phyloP scores from a whole-genome alignment of 2,888 invertebrate species.

The Nymphalis urticae region DNA sequence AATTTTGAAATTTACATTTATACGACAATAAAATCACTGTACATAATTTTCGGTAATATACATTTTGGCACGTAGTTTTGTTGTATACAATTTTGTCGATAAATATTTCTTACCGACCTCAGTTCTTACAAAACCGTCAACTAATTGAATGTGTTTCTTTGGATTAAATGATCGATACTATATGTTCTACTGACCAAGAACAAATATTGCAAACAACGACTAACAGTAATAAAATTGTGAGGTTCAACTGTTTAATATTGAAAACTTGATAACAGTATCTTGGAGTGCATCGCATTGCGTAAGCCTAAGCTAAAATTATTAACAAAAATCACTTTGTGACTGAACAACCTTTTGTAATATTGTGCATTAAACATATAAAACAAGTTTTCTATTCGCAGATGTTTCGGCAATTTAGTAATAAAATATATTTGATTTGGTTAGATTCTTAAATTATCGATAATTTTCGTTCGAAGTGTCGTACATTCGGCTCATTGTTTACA shows the following conservation, averaged over 20 bases:
- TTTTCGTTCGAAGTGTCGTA: constrained; percentile 54
- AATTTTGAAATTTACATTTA: constrained; percentile 42
- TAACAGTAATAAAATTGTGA: constrained; percentile 56
- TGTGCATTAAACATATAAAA: constrained; percentile 24
- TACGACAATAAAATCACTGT: constrained; percentile 37
- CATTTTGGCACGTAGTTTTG: constrained; percentile 62
- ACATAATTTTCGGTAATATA: constrained; percentile 44
- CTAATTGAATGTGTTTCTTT: constrained; percentile 25
- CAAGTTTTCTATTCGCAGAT: background rate
- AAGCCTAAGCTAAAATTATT: constrained; percentile 29
- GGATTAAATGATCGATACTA: constrained; percentile 45
- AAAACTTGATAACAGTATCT: constrained; percentile 22
- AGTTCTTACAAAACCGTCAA: constrained; percentile 22
- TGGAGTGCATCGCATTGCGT: constrained; percentile 17
- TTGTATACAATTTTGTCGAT: constrained; percentile 10
- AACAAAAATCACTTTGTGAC: constrained; percentile 43
- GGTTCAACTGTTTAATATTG: constrained; percentile 41
- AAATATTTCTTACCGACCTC: constrained; percentile 15
- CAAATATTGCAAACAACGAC: constrained; percentile 46
- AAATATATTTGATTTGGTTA: constrained; percentile 17
- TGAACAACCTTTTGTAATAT: constrained; percentile 34
- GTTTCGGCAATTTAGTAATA: constrained; percentile 7
- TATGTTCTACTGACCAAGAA: constrained; percentile 59
- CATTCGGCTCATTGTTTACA: constrained; percentile 65
- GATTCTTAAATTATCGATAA: constrained; percentile 26